Percentiles rank a stretch among this genome's conserved stretches.
Conservation (phyloP, 2,797 vertebrate genomes). For the Phrynocephalus vlangalii region DNA sequence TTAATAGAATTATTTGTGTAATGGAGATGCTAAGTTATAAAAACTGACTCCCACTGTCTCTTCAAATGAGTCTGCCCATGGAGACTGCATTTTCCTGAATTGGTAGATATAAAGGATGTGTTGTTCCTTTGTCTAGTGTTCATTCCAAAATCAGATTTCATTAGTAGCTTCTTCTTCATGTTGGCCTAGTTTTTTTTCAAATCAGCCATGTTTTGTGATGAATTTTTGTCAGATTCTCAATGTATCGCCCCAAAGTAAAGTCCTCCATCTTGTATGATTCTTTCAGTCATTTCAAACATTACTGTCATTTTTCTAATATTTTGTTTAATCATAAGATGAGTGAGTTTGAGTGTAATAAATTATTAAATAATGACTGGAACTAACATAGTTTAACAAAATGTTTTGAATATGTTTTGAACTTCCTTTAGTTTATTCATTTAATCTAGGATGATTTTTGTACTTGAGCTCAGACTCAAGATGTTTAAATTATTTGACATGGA, state of each 20-base stretch:
- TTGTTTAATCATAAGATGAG: neutral
- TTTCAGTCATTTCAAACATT: neutral
- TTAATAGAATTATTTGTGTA: neutral
- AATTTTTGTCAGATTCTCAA: neutral
- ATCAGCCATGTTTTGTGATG: neutral
- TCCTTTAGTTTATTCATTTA: neutral
- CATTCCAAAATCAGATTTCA: neutral
- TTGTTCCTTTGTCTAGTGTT: neutral
- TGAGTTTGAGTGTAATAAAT: neutral
- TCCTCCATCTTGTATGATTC: neutral
- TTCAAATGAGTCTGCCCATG: neutral
- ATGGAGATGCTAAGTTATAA: neutral
- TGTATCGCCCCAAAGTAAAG: neutral
- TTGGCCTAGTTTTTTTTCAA: neutral
- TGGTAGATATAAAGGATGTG: neutral
- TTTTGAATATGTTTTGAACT: neutral
- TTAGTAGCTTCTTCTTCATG: neutral
- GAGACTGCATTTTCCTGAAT: neutral
- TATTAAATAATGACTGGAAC: neutral
- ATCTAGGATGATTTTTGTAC: neutral
- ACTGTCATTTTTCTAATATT: neutral
- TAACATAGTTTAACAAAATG: neutral
- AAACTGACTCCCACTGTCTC: neutral
- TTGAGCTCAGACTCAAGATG: neutral
- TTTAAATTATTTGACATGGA: neutral